These are phyloP conservation scores for Cabera pusaria DNA, from an alignment of 2,888 invertebrate species.

Conservation along the genomic window DNA sequence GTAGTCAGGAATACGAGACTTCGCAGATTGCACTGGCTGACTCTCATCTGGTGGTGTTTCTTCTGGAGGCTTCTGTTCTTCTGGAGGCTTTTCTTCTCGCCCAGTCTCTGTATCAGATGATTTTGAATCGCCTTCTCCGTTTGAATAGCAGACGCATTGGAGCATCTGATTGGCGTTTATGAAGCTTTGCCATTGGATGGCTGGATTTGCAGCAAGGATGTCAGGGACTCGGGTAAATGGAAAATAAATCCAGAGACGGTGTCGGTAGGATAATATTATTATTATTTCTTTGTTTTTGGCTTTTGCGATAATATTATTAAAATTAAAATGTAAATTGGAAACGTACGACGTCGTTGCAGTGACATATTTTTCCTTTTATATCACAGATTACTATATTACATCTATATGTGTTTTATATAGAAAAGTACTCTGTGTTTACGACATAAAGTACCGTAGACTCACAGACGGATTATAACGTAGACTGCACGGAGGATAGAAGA, in stretches of 20 bases:
- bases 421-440: no score
- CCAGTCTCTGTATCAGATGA: conserved; percentile 16
- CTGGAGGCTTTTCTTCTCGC: conserved; percentile 10
- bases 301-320: conserved; percentile 15
- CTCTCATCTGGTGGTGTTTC: conserved; percentile 7
- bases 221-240: not conserved
- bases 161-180: not conserved
- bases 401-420: no score
- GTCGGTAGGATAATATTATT: no score
- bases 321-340: conserved; percentile 7
- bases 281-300: no score
- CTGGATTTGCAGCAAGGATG: no score
- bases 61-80: conserved; percentile 11
- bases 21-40: no score
- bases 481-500: no score
- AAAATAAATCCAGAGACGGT: conserved; percentile 2
- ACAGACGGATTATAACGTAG: no score
- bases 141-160: not conserved
- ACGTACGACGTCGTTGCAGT: conserved; percentile 2
- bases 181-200: not conserved
- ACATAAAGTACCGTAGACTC: no score
- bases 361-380: conserved; percentile 5
- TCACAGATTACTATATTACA: no score
- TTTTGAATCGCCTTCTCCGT: conserved; percentile 4
- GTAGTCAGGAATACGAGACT: conserved; percentile 45